Conservation (phyloP, 1,140 invertebrate species). For the Drosophila triauraria region DNA sequence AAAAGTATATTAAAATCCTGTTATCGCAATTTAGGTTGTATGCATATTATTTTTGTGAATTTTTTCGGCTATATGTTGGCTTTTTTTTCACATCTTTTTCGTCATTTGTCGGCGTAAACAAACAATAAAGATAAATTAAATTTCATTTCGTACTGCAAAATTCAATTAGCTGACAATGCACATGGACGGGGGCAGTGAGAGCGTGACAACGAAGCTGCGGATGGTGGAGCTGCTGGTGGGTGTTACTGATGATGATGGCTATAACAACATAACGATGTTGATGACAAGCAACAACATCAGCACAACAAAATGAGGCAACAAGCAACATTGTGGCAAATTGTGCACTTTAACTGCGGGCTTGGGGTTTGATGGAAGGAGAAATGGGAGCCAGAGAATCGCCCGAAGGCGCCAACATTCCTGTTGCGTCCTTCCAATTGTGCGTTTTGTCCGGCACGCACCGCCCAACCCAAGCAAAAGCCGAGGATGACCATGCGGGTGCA, state of each 20-base stretch:
- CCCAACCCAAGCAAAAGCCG: constrained; percentile 15
- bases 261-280: constrained; percentile 80
- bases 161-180: constrained; percentile 81
- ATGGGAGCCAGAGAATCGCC: constrained; percentile 19
- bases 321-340: constrained; percentile 77
- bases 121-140: constrained; percentile 82
- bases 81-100: constrained; percentile 34
- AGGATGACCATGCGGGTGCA: constrained; percentile 31
- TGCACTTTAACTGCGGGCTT: constrained; percentile 65
- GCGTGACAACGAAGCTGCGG: constrained; percentile 41
- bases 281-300: constrained; percentile 66
- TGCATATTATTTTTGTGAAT: constrained; percentile 36
- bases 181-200: constrained; percentile 32
- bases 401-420: constrained; percentile 70
- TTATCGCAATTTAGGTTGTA: constrained; percentile 43
- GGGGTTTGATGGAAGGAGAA: background rate
- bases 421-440: constrained; percentile 39
- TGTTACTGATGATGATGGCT: constrained; percentile 59
- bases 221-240: constrained; percentile 2
- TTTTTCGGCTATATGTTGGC: constrained; percentile 18
- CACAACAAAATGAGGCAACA: constrained; percentile 17
- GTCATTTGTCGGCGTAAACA: constrained; percentile 70
- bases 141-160: constrained; percentile 81
- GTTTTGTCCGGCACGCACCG: constrained; percentile 61
- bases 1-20: constrained; percentile 29